Evolutionary conservation across 2,888 invertebrate species (phyloP), one percentile per base, ranked within the genome.

Genomic region (Cyclophora punctaria): DNA sequence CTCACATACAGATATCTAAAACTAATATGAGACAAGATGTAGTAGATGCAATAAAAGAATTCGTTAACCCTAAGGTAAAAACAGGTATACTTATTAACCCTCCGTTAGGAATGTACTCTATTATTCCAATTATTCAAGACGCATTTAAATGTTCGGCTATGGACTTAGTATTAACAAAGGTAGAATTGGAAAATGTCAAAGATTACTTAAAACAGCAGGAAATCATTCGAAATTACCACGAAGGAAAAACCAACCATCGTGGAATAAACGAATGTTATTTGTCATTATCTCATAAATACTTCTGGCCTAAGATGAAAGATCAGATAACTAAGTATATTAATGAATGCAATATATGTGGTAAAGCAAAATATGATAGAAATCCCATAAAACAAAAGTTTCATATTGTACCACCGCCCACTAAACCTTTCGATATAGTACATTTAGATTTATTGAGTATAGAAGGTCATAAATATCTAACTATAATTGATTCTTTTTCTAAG

Each of bases 231-330:
- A 35, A 58, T 0, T 65, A 67, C 41, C 63, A 67, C 44, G 61
- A 63, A 0, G 67, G 67, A 3, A 66, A 66, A 50, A 66, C 62
- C 0, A 66, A 66, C 34, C 61, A 64, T 41, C 47, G 63, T 0
- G 63, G 64, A 3, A 67, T 62, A 33, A 64, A 57, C 7, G 60
- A 66, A 43, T 59, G 54, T 5, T 61, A 53, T 33, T 34, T 61
- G 34, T 51, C 67, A 2, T 37, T 67, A 5, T 63, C 63, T 2
- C 20, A 20, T 20, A 48, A 42, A 3, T 65, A 64, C 20, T 66
- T 53, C 46, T 67, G 66, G 64, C 63, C 66, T 0, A 63, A 62
- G 41, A 60, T 68, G 60, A 60, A 43, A 35, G 62, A 68, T 0
- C 42, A 57, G 0, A 55, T 65, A 20, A 20, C 20, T 20, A 20